phyloP scores from a whole-genome alignment of 2,888 invertebrate species.

The Rhingia campestris region DNA sequence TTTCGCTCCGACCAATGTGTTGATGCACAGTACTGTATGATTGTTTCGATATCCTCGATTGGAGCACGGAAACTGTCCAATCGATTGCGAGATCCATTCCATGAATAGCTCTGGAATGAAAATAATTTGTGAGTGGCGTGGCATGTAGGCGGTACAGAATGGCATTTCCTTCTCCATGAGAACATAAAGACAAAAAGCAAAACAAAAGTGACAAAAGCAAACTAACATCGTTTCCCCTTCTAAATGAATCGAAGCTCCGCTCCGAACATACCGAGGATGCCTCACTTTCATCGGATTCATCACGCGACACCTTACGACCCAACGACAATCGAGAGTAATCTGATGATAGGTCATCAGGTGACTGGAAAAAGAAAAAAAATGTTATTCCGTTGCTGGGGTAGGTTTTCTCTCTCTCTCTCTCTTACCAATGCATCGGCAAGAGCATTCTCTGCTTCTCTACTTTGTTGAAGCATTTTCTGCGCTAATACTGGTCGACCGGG shows the following conservation, averaged over 20 bases:
- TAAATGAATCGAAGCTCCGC: slow-evolving; percentile 91
- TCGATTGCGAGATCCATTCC: slow-evolving; percentile 91
- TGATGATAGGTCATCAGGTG: slow-evolving; percentile 83
- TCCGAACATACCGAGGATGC: slow-evolving; percentile 98
- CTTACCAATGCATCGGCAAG: slow-evolving; percentile 88
- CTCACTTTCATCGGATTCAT: slow-evolving; percentile 94
- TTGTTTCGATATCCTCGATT: slow-evolving; percentile 91
- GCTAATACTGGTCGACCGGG: slow-evolving; percentile 87
- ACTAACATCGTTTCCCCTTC: slow-evolving; percentile 91
- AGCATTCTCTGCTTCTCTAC: slow-evolving; percentile 93
- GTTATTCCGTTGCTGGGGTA: too few species aligned
- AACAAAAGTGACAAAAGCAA: slow-evolving; percentile 75
- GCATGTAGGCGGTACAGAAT: background rate
- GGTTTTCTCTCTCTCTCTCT: slow-evolving; percentile 60
- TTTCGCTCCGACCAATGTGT: slow-evolving; percentile 97
- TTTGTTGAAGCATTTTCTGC: slow-evolving; percentile 92
- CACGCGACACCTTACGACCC: slow-evolving; percentile 85
- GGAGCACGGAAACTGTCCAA: slow-evolving; percentile 87
- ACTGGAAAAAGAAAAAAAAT: slow-evolving; percentile 79
- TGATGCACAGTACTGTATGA: slow-evolving; percentile 93
- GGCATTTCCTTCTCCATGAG: background rate
- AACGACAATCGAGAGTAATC: slow-evolving; percentile 81
- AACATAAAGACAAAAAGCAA: slow-evolving; percentile 79
- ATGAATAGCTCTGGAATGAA: slow-evolving; percentile 88
- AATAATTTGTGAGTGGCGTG: background rate